Evolutionary conservation across 2,888 invertebrate genomes (phyloP), one percentile per base, ranked within the genome.

Genomic region (Ornithoptera alexandrae): DNA sequence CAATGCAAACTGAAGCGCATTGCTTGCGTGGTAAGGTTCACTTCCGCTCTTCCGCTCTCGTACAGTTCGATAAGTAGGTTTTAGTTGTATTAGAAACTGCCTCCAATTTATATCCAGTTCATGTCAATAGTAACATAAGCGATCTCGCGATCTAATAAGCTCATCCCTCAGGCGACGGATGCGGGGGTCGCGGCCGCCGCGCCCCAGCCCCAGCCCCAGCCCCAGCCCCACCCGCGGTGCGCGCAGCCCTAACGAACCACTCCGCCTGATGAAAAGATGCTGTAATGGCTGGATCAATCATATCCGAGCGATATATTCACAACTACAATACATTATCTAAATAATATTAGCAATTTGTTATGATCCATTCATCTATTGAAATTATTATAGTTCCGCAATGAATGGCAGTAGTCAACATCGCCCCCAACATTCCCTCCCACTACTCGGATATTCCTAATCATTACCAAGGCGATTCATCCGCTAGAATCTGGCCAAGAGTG

Each of bases 101-200:
- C n/a, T 53, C 6, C 17, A n/a, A n/a, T 53, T 53, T 53, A 53
- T 58, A 58, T 58, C 22, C 3, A 58, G 58, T 22, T 22, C 58
- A 22, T n/a, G 58, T 58, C 61, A 61, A 61, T 61, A 61, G 36
- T 39, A 64, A 50, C 60, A 53, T n/a, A 67, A 61, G 36, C 60
- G 66, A 61, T 30, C 66, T 20, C 60, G 39, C 22, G 50, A 67
- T 67, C 60, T 36, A 67, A 65, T 65, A 46, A 59, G 42, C 6
- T 42, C 59, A 61, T 67, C 50, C 18, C 42, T 46, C 50, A 7
- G 57, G 36, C 7, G 39, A 20, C 10, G 8, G 24, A 10, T 22
- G n/a, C 22, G 22, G 39, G 20, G 42, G 63, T 18, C 20, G 57
- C 6, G n/a, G 20, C 22, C 22, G 22, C 22, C 22, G 22, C 22